phyloP scores from a whole-genome alignment of 2,797 vertebrate genomes.

The Takifugu rubripes region DNA sequence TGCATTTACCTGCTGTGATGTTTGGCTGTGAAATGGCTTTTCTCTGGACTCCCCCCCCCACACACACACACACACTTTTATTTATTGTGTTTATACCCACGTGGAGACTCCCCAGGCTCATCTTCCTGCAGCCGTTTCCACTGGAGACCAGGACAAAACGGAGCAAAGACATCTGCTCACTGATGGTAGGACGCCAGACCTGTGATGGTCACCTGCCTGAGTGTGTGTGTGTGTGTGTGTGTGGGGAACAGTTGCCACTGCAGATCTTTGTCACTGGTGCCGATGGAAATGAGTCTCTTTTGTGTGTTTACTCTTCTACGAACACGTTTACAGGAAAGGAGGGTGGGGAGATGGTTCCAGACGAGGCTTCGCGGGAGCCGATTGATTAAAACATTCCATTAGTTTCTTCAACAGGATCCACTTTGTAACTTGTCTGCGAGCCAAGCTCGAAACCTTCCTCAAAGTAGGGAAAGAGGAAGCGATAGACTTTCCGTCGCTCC shows the following conservation, averaged over 20 bases:
- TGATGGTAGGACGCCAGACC: constrained; percentile 40
- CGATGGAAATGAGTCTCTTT: constrained; percentile 41
- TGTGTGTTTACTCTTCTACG: constrained; percentile 22
- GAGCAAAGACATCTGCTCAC: constrained; percentile 67
- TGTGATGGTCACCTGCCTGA: constrained; percentile 40
- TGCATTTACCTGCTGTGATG: too few relatives aligned
- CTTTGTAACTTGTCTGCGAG: constrained; percentile 65
- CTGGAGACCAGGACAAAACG: constrained; percentile 46
- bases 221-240: background rate
- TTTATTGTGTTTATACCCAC: constrained; percentile 46
- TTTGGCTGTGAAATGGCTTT: too few relatives aligned
- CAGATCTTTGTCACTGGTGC: constrained; percentile 39
- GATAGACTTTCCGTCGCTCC: constrained; percentile 71
- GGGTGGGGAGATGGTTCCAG: background rate
- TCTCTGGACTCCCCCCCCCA: constrained; percentile 10
- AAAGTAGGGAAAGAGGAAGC: constrained; percentile 69
- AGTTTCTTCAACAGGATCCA: constrained; percentile 62
- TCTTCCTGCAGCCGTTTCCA: constrained; percentile 57
- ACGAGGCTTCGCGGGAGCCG: background rate
- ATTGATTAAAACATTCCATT: constrained; percentile 65
- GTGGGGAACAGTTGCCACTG: background rate
- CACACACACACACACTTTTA: constrained; percentile 10
- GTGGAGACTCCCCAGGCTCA: constrained; percentile 60
- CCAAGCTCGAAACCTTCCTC: constrained; percentile 68
- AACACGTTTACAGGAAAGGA: constrained; percentile 32